phyloP scores from a whole-genome alignment of 1,140 invertebrate genomes.

The Philotrypesis tridentata region DNA sequence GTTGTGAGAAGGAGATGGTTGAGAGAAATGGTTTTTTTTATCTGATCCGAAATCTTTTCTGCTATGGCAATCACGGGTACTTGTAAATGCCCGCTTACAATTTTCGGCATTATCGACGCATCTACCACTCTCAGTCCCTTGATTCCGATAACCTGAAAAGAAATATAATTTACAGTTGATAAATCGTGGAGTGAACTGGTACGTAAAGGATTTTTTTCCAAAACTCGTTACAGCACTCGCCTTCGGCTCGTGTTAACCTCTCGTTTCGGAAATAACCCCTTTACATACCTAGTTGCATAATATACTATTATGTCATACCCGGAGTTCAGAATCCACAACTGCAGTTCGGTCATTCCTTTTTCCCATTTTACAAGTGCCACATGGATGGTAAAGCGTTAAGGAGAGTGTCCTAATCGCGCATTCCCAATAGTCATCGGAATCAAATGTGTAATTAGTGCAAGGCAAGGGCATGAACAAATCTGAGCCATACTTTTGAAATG shows the following conservation, averaged over 20 bases:
- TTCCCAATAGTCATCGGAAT: constrained; percentile 17
- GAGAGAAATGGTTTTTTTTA: neutral
- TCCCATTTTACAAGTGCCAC: constrained; percentile 9
- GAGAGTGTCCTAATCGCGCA: neutral
- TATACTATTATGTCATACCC: neutral
- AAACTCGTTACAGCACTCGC: too few species aligned
- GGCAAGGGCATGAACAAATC: neutral
- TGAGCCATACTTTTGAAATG: constrained; percentile 1
- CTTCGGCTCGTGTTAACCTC: too few species aligned
- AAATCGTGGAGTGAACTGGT: too few species aligned
- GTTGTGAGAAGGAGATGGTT: too few species aligned
- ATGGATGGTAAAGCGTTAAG: neutral
- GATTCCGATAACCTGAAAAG: constrained; percentile 10
- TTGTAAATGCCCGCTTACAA: neutral
- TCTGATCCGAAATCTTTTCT: constrained; percentile 5
- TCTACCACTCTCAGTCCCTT: constrained; percentile 8
- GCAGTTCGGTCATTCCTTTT: neutral
- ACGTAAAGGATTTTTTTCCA: too few species aligned
- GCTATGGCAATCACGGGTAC: neutral
- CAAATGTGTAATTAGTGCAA: neutral
- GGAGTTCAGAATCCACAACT: neutral
- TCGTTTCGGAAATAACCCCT: too few species aligned
- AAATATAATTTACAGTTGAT: neutral
- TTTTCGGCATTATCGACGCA: constrained; percentile 4
- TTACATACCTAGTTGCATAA: neutral